phyloP scores from a whole-genome alignment of 2,888 invertebrate genomes.

The Dorcus hopei region DNA sequence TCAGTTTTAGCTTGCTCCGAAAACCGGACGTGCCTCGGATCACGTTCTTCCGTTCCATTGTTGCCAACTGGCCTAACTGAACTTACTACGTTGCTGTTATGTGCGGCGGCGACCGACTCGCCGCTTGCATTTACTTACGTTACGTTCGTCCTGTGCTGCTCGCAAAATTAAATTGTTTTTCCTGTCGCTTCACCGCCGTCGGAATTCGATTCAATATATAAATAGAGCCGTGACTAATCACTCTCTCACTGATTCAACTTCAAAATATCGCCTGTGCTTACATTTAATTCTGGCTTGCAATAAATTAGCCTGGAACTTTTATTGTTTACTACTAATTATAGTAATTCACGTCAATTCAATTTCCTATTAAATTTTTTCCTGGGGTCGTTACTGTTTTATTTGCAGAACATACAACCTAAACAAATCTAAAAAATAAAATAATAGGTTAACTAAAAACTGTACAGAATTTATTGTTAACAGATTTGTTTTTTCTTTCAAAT shows the following conservation, averaged over 20 bases:
- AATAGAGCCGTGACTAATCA: slow-evolving; percentile 24
- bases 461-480: too few species aligned
- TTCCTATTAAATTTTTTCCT: too few species aligned
- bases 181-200: slow-evolving; percentile 5
- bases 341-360: too few species aligned
- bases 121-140: slow-evolving; percentile 15
- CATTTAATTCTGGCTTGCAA: too few species aligned
- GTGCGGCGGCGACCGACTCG: background rate
- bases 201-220: slow-evolving; percentile 22
- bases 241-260: background rate
- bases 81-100: slow-evolving; percentile 14
- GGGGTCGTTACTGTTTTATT: too few species aligned
- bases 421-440: too few species aligned
- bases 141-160: slow-evolving; percentile 16
- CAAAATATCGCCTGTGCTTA: too few species aligned
- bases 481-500: too few species aligned
- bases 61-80: slow-evolving; percentile 12
- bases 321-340: too few species aligned
- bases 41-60: slow-evolving; percentile 34
- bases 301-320: too few species aligned
- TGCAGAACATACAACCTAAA: too few species aligned
- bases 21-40: slow-evolving; percentile 34
- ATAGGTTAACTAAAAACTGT: too few species aligned
- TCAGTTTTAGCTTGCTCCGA: background rate
- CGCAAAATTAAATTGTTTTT: slow-evolving; percentile 17